Percentiles rank a stretch among this genome's conserved stretches.
These are phyloP conservation scores for Choloepus hoffmanni DNA, from an alignment of 2,113 vertebrate genomes.

Conservation along the genomic window DNA sequence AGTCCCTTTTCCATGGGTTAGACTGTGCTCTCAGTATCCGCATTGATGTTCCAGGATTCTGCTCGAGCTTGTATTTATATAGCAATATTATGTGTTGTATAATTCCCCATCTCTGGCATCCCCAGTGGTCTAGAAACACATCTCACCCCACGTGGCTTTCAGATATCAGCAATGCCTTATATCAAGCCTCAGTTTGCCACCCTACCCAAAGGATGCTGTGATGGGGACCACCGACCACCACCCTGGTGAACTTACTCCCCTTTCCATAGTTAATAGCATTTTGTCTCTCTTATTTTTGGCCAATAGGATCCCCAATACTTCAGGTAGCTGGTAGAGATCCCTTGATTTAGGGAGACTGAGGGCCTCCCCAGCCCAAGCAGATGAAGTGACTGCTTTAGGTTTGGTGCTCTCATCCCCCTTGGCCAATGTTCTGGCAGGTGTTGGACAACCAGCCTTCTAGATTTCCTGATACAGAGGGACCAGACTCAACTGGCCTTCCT, in stretches of 20 bases:
- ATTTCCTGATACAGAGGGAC: neutral
- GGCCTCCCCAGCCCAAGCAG: rapidly evolving
- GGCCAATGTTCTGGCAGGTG: neutral
- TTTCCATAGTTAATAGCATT: no score
- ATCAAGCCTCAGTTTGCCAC: neutral
- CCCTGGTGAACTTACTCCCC: neutral
- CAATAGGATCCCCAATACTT: neutral
- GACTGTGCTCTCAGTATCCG: neutral
- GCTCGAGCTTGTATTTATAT: neutral
- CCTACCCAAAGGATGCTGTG: neutral
- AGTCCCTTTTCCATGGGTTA: no score
- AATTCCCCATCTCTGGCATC: no score
- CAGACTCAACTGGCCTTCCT: rapidly evolving
- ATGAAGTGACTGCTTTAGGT: rapidly evolving
- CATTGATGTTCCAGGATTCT: neutral
- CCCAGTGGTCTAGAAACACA: neutral
- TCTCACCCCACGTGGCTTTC: neutral
- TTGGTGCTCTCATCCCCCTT: rapidly evolving
- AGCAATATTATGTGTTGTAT: neutral
- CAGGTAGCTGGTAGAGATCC: neutral
- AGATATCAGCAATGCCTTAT: neutral
- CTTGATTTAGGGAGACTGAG: neutral
- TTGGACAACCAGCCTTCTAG: rapidly evolving
- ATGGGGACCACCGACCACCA: neutral
- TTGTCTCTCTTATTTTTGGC: neutral